Percentiles rank a stretch among this genome's conserved stretches.
phyloP scores from a whole-genome alignment of 2,888 invertebrate genomes.

The Epinotia nisella region DNA sequence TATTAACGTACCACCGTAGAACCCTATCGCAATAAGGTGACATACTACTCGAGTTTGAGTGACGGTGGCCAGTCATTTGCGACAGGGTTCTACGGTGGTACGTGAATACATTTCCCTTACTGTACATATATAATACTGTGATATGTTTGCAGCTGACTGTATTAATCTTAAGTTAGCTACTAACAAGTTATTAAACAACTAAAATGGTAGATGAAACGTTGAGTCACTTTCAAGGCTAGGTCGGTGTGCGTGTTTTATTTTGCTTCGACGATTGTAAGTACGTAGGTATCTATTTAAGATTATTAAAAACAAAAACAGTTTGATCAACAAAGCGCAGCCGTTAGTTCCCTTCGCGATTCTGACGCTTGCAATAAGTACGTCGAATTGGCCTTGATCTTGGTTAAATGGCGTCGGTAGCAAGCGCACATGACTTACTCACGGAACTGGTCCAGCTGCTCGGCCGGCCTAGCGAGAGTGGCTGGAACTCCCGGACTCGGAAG shows the following conservation, averaged over 20 bases:
- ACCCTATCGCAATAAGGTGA: too few species aligned
- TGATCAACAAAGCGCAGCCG: slow-evolving; percentile 42
- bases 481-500: neutral
- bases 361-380: slow-evolving; percentile 23
- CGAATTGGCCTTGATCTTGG: slow-evolving; percentile 49
- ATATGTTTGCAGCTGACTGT: too few species aligned
- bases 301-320: slow-evolving; percentile 47
- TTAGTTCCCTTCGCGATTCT: slow-evolving; percentile 28
- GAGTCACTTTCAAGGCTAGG: slow-evolving; percentile 4
- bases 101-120: too few species aligned
- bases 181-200: neutral
- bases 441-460: slow-evolving; percentile 13
- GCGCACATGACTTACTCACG: slow-evolving; percentile 14
- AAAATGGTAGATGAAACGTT: neutral
- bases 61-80: too few species aligned
- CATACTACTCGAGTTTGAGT: too few species aligned
- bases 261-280: neutral
- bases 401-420: slow-evolving; percentile 32
- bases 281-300: slow-evolving; percentile 5
- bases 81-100: too few species aligned
- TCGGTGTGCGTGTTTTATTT: neutral
- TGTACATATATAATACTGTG: too few species aligned
- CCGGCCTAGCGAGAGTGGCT: neutral
- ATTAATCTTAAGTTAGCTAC: neutral
- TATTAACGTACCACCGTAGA: too few species aligned